Percentiles rank a stretch among this genome's conserved stretches.
Evolutionary conservation across 2,888 invertebrate genomes (phyloP).

Genomic region (Harpagoxenus sublaevis): DNA sequence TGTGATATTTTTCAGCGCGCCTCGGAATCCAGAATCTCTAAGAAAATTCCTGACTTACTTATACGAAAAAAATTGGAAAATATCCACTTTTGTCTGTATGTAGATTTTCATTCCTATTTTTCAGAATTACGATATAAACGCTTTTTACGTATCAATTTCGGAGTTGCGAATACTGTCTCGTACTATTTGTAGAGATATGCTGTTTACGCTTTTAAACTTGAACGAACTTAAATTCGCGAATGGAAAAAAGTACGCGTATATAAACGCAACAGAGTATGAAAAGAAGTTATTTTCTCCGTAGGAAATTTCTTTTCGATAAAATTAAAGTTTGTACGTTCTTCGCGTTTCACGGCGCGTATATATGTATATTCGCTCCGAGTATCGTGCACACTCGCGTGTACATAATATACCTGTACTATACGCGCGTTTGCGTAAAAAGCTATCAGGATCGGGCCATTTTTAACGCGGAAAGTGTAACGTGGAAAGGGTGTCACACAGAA

Average conservation of each 20-base stretch:
- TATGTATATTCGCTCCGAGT: neutral
- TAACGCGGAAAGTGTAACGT: neutral
- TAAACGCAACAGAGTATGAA: conserved; percentile 8
- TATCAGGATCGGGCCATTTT: neutral
- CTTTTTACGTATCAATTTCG: conserved; percentile 3
- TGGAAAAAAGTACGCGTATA: neutral
- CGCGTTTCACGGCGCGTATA: neutral
- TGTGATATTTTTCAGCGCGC: neutral
- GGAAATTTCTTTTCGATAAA: conserved; percentile 20
- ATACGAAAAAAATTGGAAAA: neutral
- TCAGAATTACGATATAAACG: neutral
- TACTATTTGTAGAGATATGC: neutral
- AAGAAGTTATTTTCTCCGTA: conserved; percentile 13
- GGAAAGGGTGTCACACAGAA: neutral
- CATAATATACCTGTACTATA: neutral
- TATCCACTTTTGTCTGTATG: no score
- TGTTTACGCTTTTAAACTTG: neutral
- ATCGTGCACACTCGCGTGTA: no score
- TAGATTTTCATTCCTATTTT: neutral
- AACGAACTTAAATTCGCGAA: neutral
- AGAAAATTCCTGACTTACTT: neutral
- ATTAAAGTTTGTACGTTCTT: conserved; percentile 29
- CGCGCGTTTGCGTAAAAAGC: neutral
- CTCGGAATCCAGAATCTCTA: neutral
- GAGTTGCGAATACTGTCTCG: neutral